Evolutionary conservation across 2,888 invertebrate species (phyloP), one percentile per base, ranked within the genome.

Genomic region (Rugalucina vietnamica): DNA sequence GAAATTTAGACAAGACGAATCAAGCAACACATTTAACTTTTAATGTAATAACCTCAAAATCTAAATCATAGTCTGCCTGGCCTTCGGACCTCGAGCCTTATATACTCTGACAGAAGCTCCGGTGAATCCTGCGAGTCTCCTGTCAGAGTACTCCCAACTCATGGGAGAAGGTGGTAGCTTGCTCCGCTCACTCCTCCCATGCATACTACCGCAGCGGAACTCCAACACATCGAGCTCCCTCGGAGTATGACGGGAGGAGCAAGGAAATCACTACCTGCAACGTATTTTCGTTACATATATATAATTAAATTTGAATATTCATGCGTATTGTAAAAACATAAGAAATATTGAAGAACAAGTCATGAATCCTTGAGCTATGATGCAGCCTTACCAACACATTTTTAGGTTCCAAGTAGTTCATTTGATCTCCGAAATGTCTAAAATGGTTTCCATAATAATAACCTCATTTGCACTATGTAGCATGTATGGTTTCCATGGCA

Each of bases 21-120:
- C 21, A 54, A 54, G n/a, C 54, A 54, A 54, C n/a, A 54, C 12
- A 18, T 5, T 14, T 5, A 5, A 21, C 14, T 14, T 54, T 8
- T 21, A 21, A 54, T 8, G 54, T 54, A 5, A 14, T n/a, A 18
- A 5, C 21, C n/a, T 4, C 54, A 54, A 54, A 54, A 54, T 54
- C n/a, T 54, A 4, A 54, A 54, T 8, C 54, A n/a, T 21, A 54
- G 10, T 14, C n/a, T 54, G 8, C 54, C 54, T 4, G 14, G 4
- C n/a, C 21, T 18, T 54, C n/a, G 21, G n/a, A 27, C 24, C 29
- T 27, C 60, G 3, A 29, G 60, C 60, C 60, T 60, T 60, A 60
- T 18, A 60, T 27, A 60, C 60, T 60, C 60, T 60, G 60, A 24
- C 60, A 60, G 60, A 60, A 60, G 60, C 60, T 60, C 60, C 60